A percentile compares a stretch with the other conserved stretches of the same genome.
These are phyloP conservation scores for Sylvicola fuscatus DNA, from an alignment of 2,888 invertebrate species.

Conservation along the genomic window DNA sequence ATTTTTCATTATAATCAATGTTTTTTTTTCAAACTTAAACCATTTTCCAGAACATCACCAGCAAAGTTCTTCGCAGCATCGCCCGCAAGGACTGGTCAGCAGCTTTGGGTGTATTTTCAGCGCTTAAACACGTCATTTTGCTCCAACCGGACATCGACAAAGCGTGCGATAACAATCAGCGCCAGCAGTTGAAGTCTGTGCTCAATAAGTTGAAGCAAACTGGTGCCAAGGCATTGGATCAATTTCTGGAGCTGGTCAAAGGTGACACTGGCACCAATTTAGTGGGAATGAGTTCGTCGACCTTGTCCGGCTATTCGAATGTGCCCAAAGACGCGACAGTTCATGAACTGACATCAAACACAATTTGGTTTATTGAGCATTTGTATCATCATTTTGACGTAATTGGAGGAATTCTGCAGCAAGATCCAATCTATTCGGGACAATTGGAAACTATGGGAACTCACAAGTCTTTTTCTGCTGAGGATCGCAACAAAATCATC, in stretches of 20 bases:
- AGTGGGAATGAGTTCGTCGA: conserved; percentile 23
- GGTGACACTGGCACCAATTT: conserved; percentile 57
- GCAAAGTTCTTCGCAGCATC: conserved; percentile 53
- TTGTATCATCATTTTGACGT: conserved; percentile 58
- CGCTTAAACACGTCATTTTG: conserved; percentile 52
- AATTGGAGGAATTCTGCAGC: conserved; percentile 39
- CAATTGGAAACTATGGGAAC: conserved; percentile 30
- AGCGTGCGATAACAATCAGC: conserved; percentile 46
- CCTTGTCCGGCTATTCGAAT: conserved; percentile 15
- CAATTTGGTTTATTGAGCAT: conserved; percentile 79
- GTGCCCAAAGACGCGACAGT: conserved; percentile 91
- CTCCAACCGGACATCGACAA: conserved; percentile 65
- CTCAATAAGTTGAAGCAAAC: conserved; percentile 53
- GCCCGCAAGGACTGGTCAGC: conserved; percentile 58
- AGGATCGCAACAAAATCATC: conserved; percentile 39
- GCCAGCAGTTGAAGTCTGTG: conserved; percentile 50
- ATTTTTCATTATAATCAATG: conserved; percentile 1
- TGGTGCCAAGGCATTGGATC: conserved; percentile 74
- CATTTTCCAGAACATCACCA: conserved; percentile 42
- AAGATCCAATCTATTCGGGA: conserved; percentile 34
- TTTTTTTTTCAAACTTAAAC: neutral
- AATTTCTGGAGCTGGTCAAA: conserved; percentile 76
- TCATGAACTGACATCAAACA: conserved; percentile 87
- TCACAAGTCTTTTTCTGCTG: conserved; percentile 24
- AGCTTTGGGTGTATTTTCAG: conserved; percentile 62